Conservation (phyloP, 2,797 vertebrate genomes). For the Limosa lapponica region DNA sequence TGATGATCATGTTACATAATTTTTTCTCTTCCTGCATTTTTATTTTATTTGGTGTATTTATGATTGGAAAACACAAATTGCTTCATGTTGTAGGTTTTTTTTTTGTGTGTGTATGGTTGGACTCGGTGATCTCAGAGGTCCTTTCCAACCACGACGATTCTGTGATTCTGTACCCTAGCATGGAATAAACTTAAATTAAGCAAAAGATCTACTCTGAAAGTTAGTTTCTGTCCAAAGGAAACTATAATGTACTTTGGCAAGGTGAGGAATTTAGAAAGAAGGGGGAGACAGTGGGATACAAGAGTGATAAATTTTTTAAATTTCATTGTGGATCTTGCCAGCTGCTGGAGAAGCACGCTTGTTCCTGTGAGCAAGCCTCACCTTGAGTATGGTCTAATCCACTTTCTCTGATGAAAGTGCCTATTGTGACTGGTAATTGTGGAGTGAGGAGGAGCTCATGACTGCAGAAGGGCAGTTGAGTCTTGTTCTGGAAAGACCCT, state of each 20-base stretch:
- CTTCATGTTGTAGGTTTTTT: neutral
- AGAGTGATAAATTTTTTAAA: neutral
- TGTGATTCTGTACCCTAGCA: neutral
- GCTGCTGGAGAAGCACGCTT: neutral
- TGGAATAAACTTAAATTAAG: neutral
- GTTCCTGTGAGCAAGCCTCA: neutral
- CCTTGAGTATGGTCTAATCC: neutral
- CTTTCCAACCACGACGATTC: too few species aligned
- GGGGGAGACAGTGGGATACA: neutral
- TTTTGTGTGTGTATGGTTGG: too few species aligned
- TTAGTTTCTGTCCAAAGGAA: neutral
- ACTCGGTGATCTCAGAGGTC: too few species aligned
- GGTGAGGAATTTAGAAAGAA: neutral
- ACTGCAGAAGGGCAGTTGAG: neutral
- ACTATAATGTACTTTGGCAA: neutral
- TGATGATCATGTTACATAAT: neutral
- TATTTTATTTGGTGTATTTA: neutral
- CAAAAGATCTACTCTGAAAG: neutral
- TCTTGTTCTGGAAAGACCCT: neutral
- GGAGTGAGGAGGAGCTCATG: neutral
- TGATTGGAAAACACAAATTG: neutral
- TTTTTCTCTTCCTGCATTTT: accelerated
- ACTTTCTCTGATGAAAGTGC: neutral
- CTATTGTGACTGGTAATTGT: neutral
- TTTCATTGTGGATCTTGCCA: neutral